Conservation (phyloP, 2,113 vertebrate genomes). For the Lophius piscatorius region DNA sequence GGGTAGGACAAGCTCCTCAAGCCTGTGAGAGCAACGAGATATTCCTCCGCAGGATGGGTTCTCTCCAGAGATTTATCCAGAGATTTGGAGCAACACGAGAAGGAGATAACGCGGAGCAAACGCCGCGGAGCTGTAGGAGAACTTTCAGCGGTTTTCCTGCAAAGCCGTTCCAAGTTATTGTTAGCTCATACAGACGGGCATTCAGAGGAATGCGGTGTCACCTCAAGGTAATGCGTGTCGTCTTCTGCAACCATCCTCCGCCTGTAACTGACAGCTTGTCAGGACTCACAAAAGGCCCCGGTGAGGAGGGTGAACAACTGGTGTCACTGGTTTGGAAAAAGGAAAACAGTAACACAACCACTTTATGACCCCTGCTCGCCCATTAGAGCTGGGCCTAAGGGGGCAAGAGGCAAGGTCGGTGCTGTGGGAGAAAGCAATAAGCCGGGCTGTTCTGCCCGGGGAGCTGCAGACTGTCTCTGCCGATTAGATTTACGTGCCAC, state of each 20-base stretch:
- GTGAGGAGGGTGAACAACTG: slow-evolving; percentile 74
- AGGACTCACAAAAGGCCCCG: slow-evolving; percentile 57
- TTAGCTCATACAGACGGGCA: slow-evolving; percentile 40
- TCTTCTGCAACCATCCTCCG: slow-evolving; percentile 49
- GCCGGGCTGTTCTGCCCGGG: slow-evolving; percentile 28
- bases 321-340: slow-evolving; percentile 67
- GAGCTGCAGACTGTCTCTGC: slow-evolving; percentile 58
- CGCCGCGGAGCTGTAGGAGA: background rate
- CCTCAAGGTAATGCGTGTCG: slow-evolving; percentile 51
- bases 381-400: slow-evolving; percentile 58
- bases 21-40: slow-evolving; percentile 20
- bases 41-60: too few relatives aligned
- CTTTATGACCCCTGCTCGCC: slow-evolving; percentile 70
- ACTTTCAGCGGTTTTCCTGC: slow-evolving; percentile 24
- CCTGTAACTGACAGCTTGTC: slow-evolving; percentile 63
- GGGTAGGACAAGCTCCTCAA: too few relatives aligned
- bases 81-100: slow-evolving; percentile 7
- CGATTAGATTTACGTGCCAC: slow-evolving; percentile 62
- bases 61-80: background rate
- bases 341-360: slow-evolving; percentile 71
- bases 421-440: slow-evolving; percentile 44
- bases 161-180: slow-evolving; percentile 47
- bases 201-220: slow-evolving; percentile 51
- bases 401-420: slow-evolving; percentile 18
- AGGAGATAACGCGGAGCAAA: background rate